These are phyloP conservation scores for Anastrepha obliqua DNA, from an alignment of 1,140 invertebrate genomes.

Conservation along the genomic window DNA sequence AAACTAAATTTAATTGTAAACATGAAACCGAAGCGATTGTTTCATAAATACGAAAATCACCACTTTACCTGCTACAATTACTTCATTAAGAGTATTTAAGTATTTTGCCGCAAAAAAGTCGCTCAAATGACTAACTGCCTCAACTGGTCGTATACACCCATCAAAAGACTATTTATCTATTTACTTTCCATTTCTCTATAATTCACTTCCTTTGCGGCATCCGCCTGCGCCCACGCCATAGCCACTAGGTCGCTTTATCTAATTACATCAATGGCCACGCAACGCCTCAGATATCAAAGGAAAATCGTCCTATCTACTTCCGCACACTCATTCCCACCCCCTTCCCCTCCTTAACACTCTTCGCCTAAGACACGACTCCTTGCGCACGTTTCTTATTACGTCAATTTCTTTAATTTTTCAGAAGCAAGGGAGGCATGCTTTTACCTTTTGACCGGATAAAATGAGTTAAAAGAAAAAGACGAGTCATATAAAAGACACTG, in stretches of 20 bases:
- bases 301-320: constrained; percentile 48
- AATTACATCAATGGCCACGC: constrained; percentile 49
- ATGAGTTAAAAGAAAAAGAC: neutral
- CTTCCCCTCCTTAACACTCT: neutral
- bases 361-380: neutral
- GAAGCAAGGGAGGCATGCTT: no score
- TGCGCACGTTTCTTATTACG: constrained; percentile 26
- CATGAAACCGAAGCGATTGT: neutral
- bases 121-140: neutral
- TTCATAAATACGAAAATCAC: constrained; percentile 29
- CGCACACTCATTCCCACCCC: neutral
- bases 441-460: constrained; percentile 33
- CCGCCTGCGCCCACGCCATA: neutral
- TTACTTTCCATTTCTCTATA: constrained; percentile 15
- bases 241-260: constrained; percentile 47
- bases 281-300: constrained; percentile 53
- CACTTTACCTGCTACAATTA: constrained; percentile 38
- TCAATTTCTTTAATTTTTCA: constrained; percentile 53
- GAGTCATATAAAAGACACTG: neutral
- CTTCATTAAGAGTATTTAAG: constrained; percentile 50
- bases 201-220: constrained; percentile 31
- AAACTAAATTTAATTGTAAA: neutral
- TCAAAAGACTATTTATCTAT: constrained; percentile 26
- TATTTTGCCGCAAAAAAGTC: constrained; percentile 29
- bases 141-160: neutral